Evolutionary conservation across 2,888 invertebrate genomes (phyloP).

Genomic region (Athripsodes cinereus): DNA sequence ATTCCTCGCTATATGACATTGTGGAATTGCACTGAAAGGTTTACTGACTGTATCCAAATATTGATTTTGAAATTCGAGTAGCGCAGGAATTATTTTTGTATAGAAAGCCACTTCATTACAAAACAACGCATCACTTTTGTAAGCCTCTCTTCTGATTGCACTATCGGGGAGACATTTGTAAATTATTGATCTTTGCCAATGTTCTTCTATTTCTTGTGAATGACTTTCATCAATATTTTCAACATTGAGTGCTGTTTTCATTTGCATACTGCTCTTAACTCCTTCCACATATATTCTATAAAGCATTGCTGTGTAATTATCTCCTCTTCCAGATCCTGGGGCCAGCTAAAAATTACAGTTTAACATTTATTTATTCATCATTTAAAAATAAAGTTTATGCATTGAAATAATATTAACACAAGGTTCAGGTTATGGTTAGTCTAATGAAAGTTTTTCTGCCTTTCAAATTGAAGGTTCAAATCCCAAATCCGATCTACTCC

Average conservation of each 20-base stretch:
- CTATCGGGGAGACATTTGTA: conserved; percentile 67
- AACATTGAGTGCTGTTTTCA: conserved; percentile 25
- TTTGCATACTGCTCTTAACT: conserved; percentile 17
- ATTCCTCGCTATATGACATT: conserved; percentile 53
- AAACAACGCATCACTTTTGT: conserved; percentile 64
- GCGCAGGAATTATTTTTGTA: conserved; percentile 62
- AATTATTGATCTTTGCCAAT: conserved; percentile 62
- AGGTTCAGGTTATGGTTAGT: too few species aligned
- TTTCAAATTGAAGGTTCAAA: too few species aligned
- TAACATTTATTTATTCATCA: too few species aligned
- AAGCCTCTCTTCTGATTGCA: conserved; percentile 57
- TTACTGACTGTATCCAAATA: conserved; percentile 38
- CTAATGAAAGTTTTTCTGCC: too few species aligned
- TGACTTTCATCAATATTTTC: conserved; percentile 36
- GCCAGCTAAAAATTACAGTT: conserved; percentile 44
- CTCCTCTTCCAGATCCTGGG: conserved; percentile 66
- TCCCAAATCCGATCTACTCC: too few species aligned
- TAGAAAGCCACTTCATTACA: conserved; percentile 69
- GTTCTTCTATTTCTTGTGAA: conserved; percentile 36
- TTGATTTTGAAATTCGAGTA: conserved; percentile 51
- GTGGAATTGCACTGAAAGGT: conserved; percentile 53
- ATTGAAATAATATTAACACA: too few species aligned
- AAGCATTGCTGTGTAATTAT: conserved; percentile 69
- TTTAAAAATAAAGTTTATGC: too few species aligned
- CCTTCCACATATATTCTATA: conserved; percentile 61